A percentile compares a stretch with the other conserved stretches of the same genome.
These are phyloP conservation scores for Odontocolon sp. DNA, from an alignment of 2,888 invertebrate genomes.

Conservation along the genomic window DNA sequence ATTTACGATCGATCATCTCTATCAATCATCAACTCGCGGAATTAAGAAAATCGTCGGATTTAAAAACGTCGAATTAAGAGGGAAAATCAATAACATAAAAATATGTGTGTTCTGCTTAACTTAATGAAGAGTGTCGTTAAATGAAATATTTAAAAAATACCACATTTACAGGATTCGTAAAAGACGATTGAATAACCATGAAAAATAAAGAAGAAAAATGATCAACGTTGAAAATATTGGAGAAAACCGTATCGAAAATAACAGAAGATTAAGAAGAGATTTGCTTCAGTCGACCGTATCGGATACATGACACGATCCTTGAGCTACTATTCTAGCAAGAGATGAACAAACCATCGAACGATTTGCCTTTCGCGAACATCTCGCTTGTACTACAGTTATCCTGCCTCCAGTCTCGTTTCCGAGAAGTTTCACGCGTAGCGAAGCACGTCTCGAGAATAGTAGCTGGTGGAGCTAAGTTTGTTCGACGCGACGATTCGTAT, in stretches of 20 bases:
- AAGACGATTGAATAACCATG: neutral
- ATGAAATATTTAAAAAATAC: no score
- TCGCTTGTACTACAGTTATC: conserved; percentile 26
- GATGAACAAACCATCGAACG: conserved; percentile 42
- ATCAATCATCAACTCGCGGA: neutral
- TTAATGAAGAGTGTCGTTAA: no score
- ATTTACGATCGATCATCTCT: neutral
- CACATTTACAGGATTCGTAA: neutral
- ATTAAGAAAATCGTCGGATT: neutral
- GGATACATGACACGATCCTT: conserved; percentile 46
- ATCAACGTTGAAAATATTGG: neutral
- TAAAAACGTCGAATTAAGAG: neutral
- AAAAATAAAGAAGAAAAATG: neutral
- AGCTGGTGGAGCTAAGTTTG: conserved; percentile 34
- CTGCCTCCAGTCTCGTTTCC: conserved; percentile 33
- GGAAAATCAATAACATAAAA: no score
- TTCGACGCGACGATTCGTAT: conserved; percentile 54
- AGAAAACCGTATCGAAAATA: neutral
- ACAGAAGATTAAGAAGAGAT: conserved; percentile 23
- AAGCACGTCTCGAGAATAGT: conserved; percentile 54
- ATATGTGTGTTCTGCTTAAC: no score
- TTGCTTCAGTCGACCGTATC: conserved; percentile 40
- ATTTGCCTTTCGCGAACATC: conserved; percentile 55
- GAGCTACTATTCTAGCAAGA: conserved; percentile 21
- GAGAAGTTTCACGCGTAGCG: conserved; percentile 57